Percentiles rank a stretch among this genome's conserved stretches.
phyloP scores from a whole-genome alignment of 2,888 invertebrate genomes.

The Drosophila kambysellisi region DNA sequence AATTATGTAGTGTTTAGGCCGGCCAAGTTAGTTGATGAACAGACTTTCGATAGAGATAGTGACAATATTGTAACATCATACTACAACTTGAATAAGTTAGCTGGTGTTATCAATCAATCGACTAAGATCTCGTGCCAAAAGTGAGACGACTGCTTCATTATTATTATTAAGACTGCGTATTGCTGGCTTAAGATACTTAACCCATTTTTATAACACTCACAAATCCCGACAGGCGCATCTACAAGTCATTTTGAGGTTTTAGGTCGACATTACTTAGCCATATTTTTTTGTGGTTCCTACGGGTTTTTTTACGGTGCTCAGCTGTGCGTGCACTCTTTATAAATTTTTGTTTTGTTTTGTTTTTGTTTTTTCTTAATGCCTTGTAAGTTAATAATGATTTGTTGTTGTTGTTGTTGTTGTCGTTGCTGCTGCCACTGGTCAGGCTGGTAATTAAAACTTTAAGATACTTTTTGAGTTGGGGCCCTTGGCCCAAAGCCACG shows the following conservation, averaged over 20 bases:
- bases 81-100: background rate
- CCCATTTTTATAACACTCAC: conserved; percentile 48
- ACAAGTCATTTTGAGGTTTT: conserved; percentile 62
- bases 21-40: conserved; percentile 33
- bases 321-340: conserved; percentile 47
- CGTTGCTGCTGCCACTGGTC: conserved; percentile 56
- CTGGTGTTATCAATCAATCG: conserved; percentile 31
- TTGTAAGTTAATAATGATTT: conserved; percentile 75
- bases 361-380: conserved; percentile 31
- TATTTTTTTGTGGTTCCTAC: conserved; percentile 29
- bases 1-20: conserved; percentile 16
- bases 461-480: conserved; percentile 75
- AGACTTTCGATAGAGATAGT: conserved; percentile 11
- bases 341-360: conserved; percentile 17
- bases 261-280: conserved; percentile 17
- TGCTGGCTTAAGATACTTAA: conserved; percentile 42
- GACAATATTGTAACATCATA: conserved; percentile 2
- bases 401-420: conserved; percentile 46
- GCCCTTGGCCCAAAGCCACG: conserved; percentile 34
- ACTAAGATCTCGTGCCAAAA: background rate
- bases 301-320: conserved; percentile 42
- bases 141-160: background rate
- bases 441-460: conserved; percentile 76
- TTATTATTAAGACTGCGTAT: background rate
- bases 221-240: conserved; percentile 37